Evolutionary conservation across 2,113 vertebrate species (phyloP).

Genomic region (Hirundichthys speculiger): DNA sequence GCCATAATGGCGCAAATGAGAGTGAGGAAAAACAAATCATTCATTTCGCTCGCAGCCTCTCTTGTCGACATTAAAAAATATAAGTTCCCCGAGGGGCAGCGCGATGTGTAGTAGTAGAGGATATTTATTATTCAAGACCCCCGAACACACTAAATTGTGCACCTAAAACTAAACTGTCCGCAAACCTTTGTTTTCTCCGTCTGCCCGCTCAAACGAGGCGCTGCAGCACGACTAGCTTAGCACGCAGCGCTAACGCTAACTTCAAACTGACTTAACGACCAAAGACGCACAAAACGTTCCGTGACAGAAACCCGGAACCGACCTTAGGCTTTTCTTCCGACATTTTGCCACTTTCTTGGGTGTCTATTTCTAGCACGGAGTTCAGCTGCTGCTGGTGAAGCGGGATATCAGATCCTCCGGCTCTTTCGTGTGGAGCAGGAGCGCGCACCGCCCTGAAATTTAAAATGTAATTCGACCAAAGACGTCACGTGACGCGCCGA

Average conservation of each 20-base stretch:
- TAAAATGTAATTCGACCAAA: constrained; percentile 73
- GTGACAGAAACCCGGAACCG: constrained; percentile 21
- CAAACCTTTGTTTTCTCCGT: constrained; percentile 77
- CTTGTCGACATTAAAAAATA: too few relatives aligned
- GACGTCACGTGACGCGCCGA: constrained; percentile 84
- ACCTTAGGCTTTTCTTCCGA: constrained; percentile 94
- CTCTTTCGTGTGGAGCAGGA: constrained; percentile 67
- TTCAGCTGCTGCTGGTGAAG: constrained; percentile 15
- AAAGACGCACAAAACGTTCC: fast-evolving
- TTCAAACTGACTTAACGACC: not conserved
- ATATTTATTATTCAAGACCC: fast-evolving
- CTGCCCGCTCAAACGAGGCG: constrained; percentile 76
- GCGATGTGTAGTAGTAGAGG: fast-evolving
- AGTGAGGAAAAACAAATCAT: constrained; percentile 22
- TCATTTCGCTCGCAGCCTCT: constrained; percentile 19
- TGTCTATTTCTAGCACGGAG: constrained; percentile 1
- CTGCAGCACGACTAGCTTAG: constrained; percentile 56
- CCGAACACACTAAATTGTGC: not conserved
- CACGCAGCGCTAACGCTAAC: constrained; percentile 32
- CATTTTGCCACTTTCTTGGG: constrained; percentile 73
- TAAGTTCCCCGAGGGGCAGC: fast-evolving
- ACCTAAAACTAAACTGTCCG: constrained; percentile 49
- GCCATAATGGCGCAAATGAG: constrained; percentile 75
- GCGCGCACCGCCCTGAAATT: constrained; percentile 75
- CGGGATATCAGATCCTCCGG: constrained; percentile 68